Conservation (phyloP, 2,113 vertebrate species). For the Nothoprocta perdicaria region DNA sequence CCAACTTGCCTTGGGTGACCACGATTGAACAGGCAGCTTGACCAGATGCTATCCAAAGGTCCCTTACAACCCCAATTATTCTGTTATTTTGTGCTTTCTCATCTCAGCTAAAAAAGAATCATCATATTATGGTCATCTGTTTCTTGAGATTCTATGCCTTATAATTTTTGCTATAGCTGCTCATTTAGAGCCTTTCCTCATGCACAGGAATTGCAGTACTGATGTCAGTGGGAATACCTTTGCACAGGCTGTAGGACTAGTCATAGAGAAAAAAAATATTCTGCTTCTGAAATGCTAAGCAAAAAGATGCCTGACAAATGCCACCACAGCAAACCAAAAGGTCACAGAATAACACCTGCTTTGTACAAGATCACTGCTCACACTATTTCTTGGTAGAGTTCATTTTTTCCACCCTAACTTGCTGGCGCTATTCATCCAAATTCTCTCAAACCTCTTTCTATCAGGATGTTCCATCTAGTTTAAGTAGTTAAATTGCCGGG, state of each 20-base stretch:
- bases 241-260: neutral
- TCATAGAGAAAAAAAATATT: neutral
- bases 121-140: neutral
- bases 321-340: accelerated
- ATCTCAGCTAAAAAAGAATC: neutral
- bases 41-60: no score
- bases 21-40: no score
- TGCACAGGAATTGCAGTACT: neutral
- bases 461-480: neutral
- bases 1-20: no score
- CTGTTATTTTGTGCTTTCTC: neutral
- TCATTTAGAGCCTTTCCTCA: neutral
- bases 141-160: neutral
- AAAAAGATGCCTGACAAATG: neutral
- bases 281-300: neutral
- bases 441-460: neutral
- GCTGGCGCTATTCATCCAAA: neutral
- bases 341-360: neutral
- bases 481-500: neutral
- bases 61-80: no score
- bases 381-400: neutral
- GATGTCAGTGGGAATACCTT: neutral
- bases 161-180: neutral
- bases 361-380: neutral
- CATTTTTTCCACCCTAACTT: neutral